Base-by-base conservation (phyloP, 2,888 invertebrate genomes). In the Bellardia bayeri region DNA sequence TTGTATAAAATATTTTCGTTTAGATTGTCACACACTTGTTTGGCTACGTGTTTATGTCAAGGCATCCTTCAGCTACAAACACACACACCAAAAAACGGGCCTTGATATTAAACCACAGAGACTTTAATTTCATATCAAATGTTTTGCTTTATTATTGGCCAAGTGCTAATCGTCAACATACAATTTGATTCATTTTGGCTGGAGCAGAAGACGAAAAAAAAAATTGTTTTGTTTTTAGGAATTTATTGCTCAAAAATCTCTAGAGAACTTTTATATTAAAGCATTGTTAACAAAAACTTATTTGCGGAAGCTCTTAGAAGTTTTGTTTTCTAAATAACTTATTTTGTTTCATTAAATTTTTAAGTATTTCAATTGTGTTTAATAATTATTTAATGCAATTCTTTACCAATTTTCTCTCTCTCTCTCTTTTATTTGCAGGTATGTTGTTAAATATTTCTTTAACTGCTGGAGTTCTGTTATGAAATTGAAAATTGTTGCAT, bases 101-200 rank as follows among this genome's bases (percentile, higher is more conserved):
- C 86, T 86, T 86, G 75, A 69, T 68, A 54, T 72, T 66, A 76
- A 74, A 72, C 78, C 72, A 51, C 56, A 51, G 79, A 83, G 69
- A 76, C 9, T 74, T 78, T 68, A 68, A 56, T 74, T 74, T 74
- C 45, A 82, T 74, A 72, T 71, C 16, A 78, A 81, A 72, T 64
- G 11, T 14, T 54, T 69, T 51, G 4, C 58, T 42, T 81, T 16
- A 45, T 42, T 45, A 45, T 74, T 63, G 72, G 51, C 37, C 13
- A 83, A 71, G 61, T 80, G 68, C 80, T 69, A 85, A 85, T 75
- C 80, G 71, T 71, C 56, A 40, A 40, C 80, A 85, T 80, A 85
- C 75, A 85, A 63, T 81, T 85, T 76, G 63, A 74, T 80, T 74
- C 33, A 58, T 33, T 51, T 66, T 51, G 51, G 37, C 37, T 45